Conservation (phyloP, 2,113 vertebrate genomes). For the Cottus gobio region DNA sequence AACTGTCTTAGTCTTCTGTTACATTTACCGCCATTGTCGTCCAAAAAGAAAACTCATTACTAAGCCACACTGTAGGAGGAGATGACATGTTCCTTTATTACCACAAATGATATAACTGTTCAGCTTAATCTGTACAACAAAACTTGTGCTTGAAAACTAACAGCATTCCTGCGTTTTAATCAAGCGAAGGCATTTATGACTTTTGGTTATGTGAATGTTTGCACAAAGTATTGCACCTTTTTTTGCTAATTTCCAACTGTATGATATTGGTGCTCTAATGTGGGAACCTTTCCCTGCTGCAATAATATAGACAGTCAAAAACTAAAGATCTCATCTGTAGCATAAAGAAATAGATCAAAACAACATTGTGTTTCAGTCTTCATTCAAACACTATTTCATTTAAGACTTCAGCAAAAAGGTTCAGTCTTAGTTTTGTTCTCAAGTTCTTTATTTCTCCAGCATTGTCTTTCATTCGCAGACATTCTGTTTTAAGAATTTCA, state of each 20-base stretch:
- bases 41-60: not conserved
- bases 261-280: not conserved
- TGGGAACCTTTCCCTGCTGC: not conserved
- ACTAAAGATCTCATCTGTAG: not conserved
- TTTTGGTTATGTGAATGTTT: not conserved
- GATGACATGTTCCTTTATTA: not conserved
- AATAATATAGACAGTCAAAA: not conserved
- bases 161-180: not conserved
- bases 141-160: not conserved
- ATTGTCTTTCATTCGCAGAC: constrained; percentile 11
- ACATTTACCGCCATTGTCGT: not conserved
- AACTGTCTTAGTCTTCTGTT: not conserved
- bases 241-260: not conserved
- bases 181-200: not conserved
- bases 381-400: not conserved
- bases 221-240: not conserved
- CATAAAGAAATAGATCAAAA: constrained; percentile 25
- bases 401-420: not conserved
- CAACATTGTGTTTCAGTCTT: not conserved
- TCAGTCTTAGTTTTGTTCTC: not conserved
- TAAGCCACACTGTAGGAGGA: not conserved
- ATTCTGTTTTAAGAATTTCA: constrained; percentile 20
- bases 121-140: not conserved
- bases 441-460: not conserved
- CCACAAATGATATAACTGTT: not conserved